Conservation (phyloP, 1,140 invertebrate genomes). For the Hermetia illucens region DNA sequence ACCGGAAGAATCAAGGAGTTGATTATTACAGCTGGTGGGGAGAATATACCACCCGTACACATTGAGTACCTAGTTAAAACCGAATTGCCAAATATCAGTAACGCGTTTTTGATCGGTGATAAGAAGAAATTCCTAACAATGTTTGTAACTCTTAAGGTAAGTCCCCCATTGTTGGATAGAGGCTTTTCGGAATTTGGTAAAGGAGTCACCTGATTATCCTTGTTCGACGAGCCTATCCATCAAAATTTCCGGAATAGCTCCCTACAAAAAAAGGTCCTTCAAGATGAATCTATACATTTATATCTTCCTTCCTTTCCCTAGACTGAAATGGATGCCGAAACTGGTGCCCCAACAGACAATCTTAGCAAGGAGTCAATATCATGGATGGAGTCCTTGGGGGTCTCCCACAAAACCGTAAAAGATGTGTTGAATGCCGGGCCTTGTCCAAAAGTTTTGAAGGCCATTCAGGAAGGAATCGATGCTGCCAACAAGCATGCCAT, state of each 20-base stretch:
- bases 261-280: too few species aligned
- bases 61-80: slow-evolving; percentile 65
- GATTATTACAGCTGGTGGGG: slow-evolving; percentile 78
- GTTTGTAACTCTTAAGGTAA: slow-evolving; percentile 65
- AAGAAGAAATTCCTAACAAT: slow-evolving; percentile 66
- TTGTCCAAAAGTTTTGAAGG: slow-evolving; percentile 38
- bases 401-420: slow-evolving; percentile 48
- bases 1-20: slow-evolving; percentile 73
- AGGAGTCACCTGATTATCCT: too few species aligned
- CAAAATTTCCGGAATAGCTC: too few species aligned
- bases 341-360: slow-evolving; percentile 48
- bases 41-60: slow-evolving; percentile 71
- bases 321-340: slow-evolving; percentile 50
- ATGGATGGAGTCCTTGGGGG: slow-evolving; percentile 54
- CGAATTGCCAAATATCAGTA: slow-evolving; percentile 55
- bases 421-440: slow-evolving; percentile 46
- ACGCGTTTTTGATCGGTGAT: slow-evolving; percentile 73
- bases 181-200: too few species aligned
- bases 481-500: slow-evolving; percentile 56
- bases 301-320: too few species aligned
- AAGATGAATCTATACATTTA: not conserved
- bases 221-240: too few species aligned
- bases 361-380: slow-evolving; percentile 41
- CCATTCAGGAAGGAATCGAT: slow-evolving; percentile 57
- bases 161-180: too few species aligned